These are phyloP conservation scores for Melanostoma scalare DNA, from an alignment of 2,888 invertebrate genomes.

Conservation along the genomic window DNA sequence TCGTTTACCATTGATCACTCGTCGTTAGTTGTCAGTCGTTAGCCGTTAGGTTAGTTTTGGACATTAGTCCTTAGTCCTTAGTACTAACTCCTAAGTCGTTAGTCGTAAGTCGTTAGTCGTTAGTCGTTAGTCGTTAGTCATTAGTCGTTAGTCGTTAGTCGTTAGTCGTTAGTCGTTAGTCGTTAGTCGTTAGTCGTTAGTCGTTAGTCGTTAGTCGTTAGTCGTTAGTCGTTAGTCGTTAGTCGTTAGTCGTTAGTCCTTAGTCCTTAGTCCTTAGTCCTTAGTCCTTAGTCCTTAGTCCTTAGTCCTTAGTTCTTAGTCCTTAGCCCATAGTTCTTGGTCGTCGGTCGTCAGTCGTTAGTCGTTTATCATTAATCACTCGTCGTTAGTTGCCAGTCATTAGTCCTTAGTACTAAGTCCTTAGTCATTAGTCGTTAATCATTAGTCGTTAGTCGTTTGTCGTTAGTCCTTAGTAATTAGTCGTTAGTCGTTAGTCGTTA, in stretches of 20 bases:
- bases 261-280: not conserved
- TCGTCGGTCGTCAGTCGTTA: not conserved
- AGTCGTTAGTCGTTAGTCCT: not conserved
- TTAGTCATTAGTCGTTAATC: constrained; percentile 1
- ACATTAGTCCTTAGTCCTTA: not conserved
- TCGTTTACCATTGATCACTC: not conserved
- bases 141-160: not conserved
- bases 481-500: not conserved
- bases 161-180: not conserved
- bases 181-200: not conserved
- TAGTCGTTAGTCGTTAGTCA: not conserved
- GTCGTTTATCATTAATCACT: not conserved
- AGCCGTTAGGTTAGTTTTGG: too few species aligned
- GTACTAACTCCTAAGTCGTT: not conserved
- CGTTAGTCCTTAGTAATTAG: not conserved
- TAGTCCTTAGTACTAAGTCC: not conserved
- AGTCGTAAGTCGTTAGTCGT: not conserved
- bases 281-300: constrained; percentile 1
- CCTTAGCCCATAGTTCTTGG: not conserved
- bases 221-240: not conserved
- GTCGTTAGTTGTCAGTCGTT: not conserved
- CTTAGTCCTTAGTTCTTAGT: not conserved
- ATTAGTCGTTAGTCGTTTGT: not conserved
- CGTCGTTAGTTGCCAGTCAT: not conserved
- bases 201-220: not conserved